Evolutionary conservation across 2,797 vertebrate species (phyloP).

Genomic region (Schizothorax lantsangensis): DNA sequence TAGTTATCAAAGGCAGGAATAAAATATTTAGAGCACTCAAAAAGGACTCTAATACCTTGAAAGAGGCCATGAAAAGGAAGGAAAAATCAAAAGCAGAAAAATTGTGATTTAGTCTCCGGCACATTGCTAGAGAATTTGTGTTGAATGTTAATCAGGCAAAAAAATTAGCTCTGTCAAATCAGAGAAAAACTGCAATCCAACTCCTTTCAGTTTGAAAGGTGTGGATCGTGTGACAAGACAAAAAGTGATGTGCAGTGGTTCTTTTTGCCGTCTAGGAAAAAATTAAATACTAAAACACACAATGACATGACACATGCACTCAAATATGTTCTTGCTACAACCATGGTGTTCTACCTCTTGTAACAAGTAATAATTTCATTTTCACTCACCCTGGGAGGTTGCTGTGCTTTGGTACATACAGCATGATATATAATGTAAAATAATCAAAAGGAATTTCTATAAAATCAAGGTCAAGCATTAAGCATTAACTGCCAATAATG

Average conservation of each 20-base stretch:
- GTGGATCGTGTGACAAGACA: neutral
- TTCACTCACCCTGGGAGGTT: neutral
- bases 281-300: neutral
- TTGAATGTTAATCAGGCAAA: conserved; percentile 37
- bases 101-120: conserved; percentile 3
- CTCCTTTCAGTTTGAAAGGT: conserved; percentile 23
- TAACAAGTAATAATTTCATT: neutral
- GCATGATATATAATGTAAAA: neutral
- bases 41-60: conserved; percentile 40
- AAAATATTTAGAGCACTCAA: conserved; percentile 48
- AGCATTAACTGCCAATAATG: neutral
- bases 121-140: conserved; percentile 29
- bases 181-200: conserved; percentile 4
- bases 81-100: conserved; percentile 35
- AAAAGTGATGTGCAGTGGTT: neutral
- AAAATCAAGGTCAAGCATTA: neutral
- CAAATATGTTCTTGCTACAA: neutral
- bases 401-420: neutral
- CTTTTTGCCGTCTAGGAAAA: neutral
- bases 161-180: conserved; percentile 5
- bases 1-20: conserved; percentile 50
- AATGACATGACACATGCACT: neutral
- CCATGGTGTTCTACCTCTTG: neutral
- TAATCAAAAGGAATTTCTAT: neutral
- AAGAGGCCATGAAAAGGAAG: conserved; percentile 20